phyloP scores from a whole-genome alignment of 2,888 invertebrate species.

The Myathropa florea region DNA sequence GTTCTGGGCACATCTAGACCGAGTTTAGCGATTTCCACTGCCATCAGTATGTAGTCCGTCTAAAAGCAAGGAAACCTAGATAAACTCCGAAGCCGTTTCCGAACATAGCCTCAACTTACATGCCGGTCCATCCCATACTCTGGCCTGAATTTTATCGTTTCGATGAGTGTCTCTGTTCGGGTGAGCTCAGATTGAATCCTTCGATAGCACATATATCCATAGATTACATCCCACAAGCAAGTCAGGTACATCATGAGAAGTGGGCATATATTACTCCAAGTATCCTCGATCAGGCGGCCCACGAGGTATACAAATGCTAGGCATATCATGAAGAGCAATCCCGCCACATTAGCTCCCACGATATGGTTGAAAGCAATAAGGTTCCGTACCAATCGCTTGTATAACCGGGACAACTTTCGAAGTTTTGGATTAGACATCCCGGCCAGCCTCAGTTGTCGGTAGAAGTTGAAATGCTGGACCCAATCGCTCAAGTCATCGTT shows the following conservation, averaged over 20 bases:
- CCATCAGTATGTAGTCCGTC: not conserved
- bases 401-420: not conserved
- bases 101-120: not conserved
- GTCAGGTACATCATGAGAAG: not conserved
- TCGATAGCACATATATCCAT: not conserved
- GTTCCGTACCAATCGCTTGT: not conserved
- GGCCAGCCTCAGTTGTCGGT: not conserved
- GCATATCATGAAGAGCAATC: not conserved
- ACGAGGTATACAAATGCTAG: not conserved
- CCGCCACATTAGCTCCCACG: not conserved
- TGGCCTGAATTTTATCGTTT: not conserved
- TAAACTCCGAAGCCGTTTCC: not conserved
- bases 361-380: not conserved
- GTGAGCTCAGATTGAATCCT: not conserved
- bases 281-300: not conserved
- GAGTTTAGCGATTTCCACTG: not conserved
- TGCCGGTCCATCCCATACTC: not conserved
- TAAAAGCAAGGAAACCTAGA: not conserved
- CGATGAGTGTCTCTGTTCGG: not conserved
- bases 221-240: not conserved
- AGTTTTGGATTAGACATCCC: not conserved
- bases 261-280: not conserved
- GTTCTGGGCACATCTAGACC: not conserved
- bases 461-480: not conserved
- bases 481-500: not conserved